phyloP scores from a whole-genome alignment of 35 echinoderm and acorn worm genomes.

The Anneissia japonica region DNA sequence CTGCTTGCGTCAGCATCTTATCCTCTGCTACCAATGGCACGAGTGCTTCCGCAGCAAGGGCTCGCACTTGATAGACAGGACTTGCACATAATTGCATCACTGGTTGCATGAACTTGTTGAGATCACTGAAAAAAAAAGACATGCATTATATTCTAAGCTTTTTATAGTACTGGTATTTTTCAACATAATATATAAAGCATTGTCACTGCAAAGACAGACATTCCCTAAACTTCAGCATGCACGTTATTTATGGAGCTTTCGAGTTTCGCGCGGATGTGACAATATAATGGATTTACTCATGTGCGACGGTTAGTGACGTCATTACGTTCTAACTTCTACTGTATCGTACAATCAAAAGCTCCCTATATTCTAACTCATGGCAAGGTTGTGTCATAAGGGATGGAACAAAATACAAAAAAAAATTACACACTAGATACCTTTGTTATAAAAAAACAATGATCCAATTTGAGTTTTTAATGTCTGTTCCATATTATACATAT shows the following conservation, averaged over 20 bases:
- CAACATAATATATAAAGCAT: neutral
- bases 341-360: no score
- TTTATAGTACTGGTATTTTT: neutral
- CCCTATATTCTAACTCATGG: no score
- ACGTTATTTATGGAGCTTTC: neutral
- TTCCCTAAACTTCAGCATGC: neutral
- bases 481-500: no score
- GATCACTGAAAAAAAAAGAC: conserved; percentile 23
- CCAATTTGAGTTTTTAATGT: no score
- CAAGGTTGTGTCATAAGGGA: no score
- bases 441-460: no score
- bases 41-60: conserved; percentile 60
- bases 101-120: conserved; percentile 38
- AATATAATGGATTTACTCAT: no score
- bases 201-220: neutral
- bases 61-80: conserved; percentile 57
- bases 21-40: conserved; percentile 50
- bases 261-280: neutral
- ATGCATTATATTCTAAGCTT: neutral
- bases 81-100: conserved; percentile 40
- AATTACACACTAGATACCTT: no score
- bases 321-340: no score
- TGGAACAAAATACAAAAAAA: no score
- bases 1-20: neutral
- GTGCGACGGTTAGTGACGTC: no score